Evolutionary conservation across 2,113 vertebrate species (phyloP).

Genomic region (Aspidoscelis tigris): DNA sequence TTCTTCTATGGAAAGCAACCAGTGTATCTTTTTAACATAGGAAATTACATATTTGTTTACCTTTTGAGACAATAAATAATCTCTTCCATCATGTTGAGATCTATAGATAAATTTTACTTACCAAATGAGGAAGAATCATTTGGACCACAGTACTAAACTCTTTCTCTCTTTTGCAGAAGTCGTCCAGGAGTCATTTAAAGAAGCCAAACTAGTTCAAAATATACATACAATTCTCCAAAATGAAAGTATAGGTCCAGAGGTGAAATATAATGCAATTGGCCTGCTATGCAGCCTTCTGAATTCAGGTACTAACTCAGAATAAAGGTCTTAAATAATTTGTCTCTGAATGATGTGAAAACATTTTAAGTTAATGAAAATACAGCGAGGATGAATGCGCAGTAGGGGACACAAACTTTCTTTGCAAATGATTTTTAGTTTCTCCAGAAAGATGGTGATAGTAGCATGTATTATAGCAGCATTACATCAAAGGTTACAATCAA

Average conservation of each 20-base stretch:
- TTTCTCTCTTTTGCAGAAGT: constrained; percentile 72
- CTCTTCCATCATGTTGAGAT: not conserved
- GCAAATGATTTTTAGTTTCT: not conserved
- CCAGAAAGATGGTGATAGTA: too few species aligned
- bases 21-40: not conserved
- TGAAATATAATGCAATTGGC: constrained; percentile 85
- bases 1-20: not conserved
- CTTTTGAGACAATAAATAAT: not conserved
- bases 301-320: constrained; percentile 74
- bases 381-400: not conserved
- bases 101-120: not conserved
- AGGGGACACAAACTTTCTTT: not conserved
- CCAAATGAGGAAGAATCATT: not conserved
- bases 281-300: constrained; percentile 86
- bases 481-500: not conserved
- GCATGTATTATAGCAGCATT: too few species aligned
- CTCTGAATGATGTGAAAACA: not conserved
- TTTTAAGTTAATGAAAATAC: not conserved
- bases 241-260: constrained; percentile 81
- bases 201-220: constrained; percentile 76
- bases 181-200: constrained; percentile 77
- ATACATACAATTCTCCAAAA: constrained; percentile 84
- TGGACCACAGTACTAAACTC: not conserved
- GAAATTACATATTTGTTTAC: too few species aligned
- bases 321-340: not conserved